Evolutionary conservation across 2,797 vertebrate species (phyloP).

Genomic region (Jordanella pulchra): DNA sequence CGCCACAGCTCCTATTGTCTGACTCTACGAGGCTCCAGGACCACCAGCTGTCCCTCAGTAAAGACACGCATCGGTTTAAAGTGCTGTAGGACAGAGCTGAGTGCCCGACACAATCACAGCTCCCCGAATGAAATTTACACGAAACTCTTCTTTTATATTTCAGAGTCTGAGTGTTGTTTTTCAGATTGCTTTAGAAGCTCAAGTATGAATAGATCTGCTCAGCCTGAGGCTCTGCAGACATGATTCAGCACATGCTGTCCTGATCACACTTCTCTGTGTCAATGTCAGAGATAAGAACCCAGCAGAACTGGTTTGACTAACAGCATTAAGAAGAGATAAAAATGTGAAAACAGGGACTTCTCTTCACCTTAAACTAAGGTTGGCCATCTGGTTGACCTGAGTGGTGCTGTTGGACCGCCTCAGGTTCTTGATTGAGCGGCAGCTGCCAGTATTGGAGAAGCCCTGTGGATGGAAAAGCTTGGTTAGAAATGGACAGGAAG

Average conservation of each 20-base stretch:
- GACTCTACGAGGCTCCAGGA: slow-evolving; percentile 23
- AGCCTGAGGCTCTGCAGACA: slow-evolving; percentile 28
- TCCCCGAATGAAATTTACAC: slow-evolving; percentile 6
- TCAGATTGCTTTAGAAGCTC: slow-evolving; percentile 7
- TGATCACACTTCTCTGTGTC: slow-evolving; percentile 10
- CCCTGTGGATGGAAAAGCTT: slow-evolving; percentile 74
- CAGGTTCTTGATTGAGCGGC: slow-evolving; percentile 91
- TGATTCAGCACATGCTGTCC: slow-evolving; percentile 43
- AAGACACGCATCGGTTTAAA: slow-evolving; percentile 30
- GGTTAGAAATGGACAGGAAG: neutral
- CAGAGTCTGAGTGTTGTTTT: neutral
- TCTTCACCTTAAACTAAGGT: slow-evolving; percentile 77
- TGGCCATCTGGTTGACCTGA: slow-evolving; percentile 85
- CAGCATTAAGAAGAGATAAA: neutral
- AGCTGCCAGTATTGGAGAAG: slow-evolving; percentile 65
- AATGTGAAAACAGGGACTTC: neutral
- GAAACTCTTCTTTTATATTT: slow-evolving; percentile 28
- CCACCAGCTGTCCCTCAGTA: slow-evolving; percentile 73
- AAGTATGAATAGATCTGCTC: neutral
- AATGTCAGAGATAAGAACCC: slow-evolving; percentile 43
- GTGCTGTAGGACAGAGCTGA: slow-evolving; percentile 2
- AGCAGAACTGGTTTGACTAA: neutral
- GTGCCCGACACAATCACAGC: neutral
- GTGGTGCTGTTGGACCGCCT: slow-evolving; percentile 91
- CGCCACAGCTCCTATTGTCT: slow-evolving; percentile 64